These are phyloP conservation scores for Scortum barcoo DNA, from an alignment of 2,113 vertebrate species.

Conservation along the genomic window DNA sequence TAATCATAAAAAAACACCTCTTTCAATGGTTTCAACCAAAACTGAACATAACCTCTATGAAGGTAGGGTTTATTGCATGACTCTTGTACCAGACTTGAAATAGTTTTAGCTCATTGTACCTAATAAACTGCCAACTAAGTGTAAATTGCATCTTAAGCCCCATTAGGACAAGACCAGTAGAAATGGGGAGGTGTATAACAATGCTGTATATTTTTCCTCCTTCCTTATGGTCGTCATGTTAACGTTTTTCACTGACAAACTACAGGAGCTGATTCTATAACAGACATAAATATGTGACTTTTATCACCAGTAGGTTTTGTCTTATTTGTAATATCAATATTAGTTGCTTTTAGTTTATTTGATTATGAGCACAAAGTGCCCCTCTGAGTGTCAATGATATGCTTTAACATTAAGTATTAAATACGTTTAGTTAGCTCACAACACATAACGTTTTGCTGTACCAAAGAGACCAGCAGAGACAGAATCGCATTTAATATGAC, in stretches of 20 bases:
- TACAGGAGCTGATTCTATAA: not conserved
- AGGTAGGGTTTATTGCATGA: not conserved
- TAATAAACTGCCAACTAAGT: not conserved
- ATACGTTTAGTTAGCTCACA: too few relatives aligned
- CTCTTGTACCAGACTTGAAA: not conserved
- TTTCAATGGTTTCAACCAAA: not conserved
- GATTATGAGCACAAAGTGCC: too few relatives aligned
- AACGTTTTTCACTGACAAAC: not conserved
- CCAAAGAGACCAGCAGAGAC: not conserved
- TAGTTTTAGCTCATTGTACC: not conserved
- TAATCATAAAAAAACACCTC: not conserved
- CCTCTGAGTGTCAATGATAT: too few relatives aligned
- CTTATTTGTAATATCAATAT: too few relatives aligned
- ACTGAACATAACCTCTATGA: not conserved
- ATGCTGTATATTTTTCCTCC: not conserved
- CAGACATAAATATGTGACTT: not conserved
- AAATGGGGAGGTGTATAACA: not conserved
- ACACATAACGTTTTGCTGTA: not conserved
- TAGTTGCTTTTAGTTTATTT: too few relatives aligned
- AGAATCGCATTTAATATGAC: not conserved
- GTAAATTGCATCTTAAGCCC: not conserved
- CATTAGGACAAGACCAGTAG: not conserved
- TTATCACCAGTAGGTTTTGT: not conserved
- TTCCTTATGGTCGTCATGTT: not conserved
- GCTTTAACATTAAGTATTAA: too few relatives aligned